Conservation (phyloP, 2,888 invertebrate species). For the Ametastegia equiseti region DNA sequence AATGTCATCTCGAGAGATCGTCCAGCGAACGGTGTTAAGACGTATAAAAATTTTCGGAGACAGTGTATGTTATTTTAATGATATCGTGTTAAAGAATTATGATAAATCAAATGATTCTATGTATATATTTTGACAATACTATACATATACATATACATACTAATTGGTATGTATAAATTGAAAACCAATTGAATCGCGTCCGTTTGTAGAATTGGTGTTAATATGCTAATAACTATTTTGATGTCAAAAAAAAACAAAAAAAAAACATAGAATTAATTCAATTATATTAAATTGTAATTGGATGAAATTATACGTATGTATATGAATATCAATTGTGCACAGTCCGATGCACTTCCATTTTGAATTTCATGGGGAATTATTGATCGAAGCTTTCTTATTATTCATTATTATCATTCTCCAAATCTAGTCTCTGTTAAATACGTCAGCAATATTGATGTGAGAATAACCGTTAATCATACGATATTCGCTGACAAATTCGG, state of each 20-base stretch:
- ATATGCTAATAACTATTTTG: constrained; percentile 29
- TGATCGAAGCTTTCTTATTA: background rate
- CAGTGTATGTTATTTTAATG: constrained; percentile 66
- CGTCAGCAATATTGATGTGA: background rate
- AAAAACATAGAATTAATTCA: constrained; percentile 32
- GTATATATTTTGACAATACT: constrained; percentile 74
- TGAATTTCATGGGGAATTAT: background rate
- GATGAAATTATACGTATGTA: constrained; percentile 8
- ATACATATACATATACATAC: constrained; percentile 60
- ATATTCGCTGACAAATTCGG: constrained; percentile 1
- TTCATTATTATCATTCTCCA: background rate
- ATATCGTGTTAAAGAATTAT: constrained; percentile 52
- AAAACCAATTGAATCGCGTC: constrained; percentile 60
- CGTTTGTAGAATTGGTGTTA: constrained; percentile 63
- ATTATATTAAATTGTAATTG: constrained; percentile 3
- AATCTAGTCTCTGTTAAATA: constrained; percentile 8
- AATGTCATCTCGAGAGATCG: constrained; percentile 36
- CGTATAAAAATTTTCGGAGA: constrained; percentile 59
- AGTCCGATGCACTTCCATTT: too few relatives aligned
- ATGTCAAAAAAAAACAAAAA: too few relatives aligned
- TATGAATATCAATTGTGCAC: too few relatives aligned
- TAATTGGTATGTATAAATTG: constrained; percentile 34
- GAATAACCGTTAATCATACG: background rate
- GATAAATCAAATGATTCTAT: constrained; percentile 58
- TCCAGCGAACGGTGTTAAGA: constrained; percentile 38